A percentile compares a stretch with the other conserved stretches of the same genome.
Conservation (phyloP, 2,888 invertebrate genomes). For the Ditula angustiorana region DNA sequence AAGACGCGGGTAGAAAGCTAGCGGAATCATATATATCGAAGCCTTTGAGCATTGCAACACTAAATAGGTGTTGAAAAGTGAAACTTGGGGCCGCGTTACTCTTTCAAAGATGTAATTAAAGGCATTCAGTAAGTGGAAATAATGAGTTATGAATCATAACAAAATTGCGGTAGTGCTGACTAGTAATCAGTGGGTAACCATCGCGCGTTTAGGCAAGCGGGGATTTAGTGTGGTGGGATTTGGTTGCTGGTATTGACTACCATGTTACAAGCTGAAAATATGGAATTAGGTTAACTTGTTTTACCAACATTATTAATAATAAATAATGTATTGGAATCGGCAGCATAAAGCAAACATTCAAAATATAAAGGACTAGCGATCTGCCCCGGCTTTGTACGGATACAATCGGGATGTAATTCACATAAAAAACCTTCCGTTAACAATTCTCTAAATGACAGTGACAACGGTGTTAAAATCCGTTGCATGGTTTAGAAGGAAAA, state of each 20-base stretch:
- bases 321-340: too few species aligned
- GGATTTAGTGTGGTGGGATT: neutral
- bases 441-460: too few species aligned
- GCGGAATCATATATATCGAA: conserved; percentile 14
- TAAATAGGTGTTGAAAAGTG: conserved; percentile 61
- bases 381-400: too few species aligned
- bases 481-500: too few species aligned
- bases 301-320: too few species aligned
- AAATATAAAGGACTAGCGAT: too few species aligned
- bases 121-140: conserved; percentile 39
- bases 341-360: too few species aligned
- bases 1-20: conserved; percentile 2
- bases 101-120: conserved; percentile 49
- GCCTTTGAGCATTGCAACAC: conserved; percentile 46
- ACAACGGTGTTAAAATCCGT: too few species aligned
- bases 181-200: conserved; percentile 23
- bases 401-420: too few species aligned
- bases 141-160: conserved; percentile 39
- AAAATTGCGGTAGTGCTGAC: conserved; percentile 23
- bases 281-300: too few species aligned
- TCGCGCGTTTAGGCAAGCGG: conserved; percentile 18
- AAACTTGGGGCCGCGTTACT: conserved; percentile 55
- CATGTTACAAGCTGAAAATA: too few species aligned
- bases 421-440: too few species aligned
- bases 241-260: neutral